Evolutionary conservation across 2,888 invertebrate genomes (phyloP), one percentile per base, ranked within the genome.

Genomic region (Lamellibrachia satsuma): DNA sequence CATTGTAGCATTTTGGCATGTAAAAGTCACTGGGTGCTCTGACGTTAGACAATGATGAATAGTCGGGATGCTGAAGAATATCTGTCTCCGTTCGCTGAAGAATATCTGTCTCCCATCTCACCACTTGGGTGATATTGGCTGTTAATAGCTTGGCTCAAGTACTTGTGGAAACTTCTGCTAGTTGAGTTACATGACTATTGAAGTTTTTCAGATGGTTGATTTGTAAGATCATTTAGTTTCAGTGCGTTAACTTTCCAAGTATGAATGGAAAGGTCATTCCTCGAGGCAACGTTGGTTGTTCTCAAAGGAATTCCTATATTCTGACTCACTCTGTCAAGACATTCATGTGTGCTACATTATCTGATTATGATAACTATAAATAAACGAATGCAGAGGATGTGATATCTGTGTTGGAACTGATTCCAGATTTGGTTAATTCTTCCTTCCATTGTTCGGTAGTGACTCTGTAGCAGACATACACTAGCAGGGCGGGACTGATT

Each of bases 291-390:
- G 11, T 3, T n/a, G 6, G 22, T 75, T 75, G n/a, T 75, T 75
- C 22, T 75, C 39, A 22, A 22, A 75, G 75, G n/a, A 75, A 75
- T 22, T 22, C 75, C 75, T 75, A 75, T 22, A 75, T 75, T 75
- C 75, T 75, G 75, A 75, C 75, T 75, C 75, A 75, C 75, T 75
- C 4, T 75, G n/a, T 75, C 22, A 22, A 75, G 75, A 75, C n/a
- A 75, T 75, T 75, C 75, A 75, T n/a, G 75, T 75, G 75, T 22
- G 22, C 15, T 4, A 22, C 75, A 75, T 75, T 75, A 75, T 75
- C 75, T 75, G 75, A 75, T 75, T 75, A 75, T 22, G 75, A 75
- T 75, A 75, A 75, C 75, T 75, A 75, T 75, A 75, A 75, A 75
- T 75, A 75, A 75, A 75, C 75, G 75, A 75, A 75, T 75, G n/a